Base-by-base conservation (phyloP, 2,888 invertebrate genomes). In the Drosophila prolongata region DNA sequence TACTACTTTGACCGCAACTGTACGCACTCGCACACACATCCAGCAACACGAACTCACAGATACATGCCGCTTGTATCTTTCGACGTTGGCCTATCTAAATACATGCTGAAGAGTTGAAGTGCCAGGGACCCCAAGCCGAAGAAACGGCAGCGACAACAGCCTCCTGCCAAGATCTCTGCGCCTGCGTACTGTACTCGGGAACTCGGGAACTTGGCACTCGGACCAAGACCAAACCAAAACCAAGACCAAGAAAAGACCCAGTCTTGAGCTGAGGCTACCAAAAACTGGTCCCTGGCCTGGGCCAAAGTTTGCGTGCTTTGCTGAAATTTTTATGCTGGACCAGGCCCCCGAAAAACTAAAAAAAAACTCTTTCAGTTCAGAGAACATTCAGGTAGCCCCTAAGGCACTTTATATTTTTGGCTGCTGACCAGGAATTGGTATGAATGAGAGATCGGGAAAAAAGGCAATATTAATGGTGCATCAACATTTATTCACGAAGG, bases 251-350 rank as follows among this genome's bases (percentile, higher is more conserved):
- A 30, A 47, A 47, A 47, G 34, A 43, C 43, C 43, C 19, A 40
- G 57, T 50, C 43, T 49, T 49, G 14, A 27, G 44, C n/a, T 13
- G 24, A 46, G 14, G 66, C 69, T 67, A 64, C 58, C 60, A 69
- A 78, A 78, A 83, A 83, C 88, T 80, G 87, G 88, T 86, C 82
- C 75, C 74, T 57, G 54, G 73, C 38, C 73, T 59, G 73, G 76
- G 88, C 83, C 88, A 84, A 84, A 88, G 88, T 84, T 84, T 84
- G 83, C 86, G 88, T 84, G 83, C 80, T 75, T 78, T 80, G 88
- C 87, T 71, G 57, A 80, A 83, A 72, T 64, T 46, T 83, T 80
- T 64, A 72, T 72, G 85, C 68, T 66, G 62, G 60, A 60, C 68
- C 57, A 40, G 74, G 57, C 43, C 53, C 61, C 64, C 40, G 60